Evolutionary conservation across 2,888 invertebrate species (phyloP), one percentile per base, ranked within the genome.

Genomic region (Dione vanillae): DNA sequence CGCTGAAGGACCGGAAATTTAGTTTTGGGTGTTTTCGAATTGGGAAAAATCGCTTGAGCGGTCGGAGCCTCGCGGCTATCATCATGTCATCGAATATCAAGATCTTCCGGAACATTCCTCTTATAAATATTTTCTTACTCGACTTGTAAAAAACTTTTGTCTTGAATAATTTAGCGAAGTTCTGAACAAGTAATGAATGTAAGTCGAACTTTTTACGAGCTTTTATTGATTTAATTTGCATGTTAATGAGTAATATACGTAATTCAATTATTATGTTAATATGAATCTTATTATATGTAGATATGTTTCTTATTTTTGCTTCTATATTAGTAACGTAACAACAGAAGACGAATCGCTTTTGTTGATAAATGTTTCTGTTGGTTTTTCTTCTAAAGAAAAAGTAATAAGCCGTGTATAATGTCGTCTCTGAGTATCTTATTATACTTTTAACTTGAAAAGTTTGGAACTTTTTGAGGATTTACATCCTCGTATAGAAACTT

Each of bases 21-120:
- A 73, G 73, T 73, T 74, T 74, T 54, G 69, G 68, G 68, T 58
- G 66, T 68, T 69, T 70, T 59, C 65, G 70, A 74, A 73, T 73
- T 74, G 74, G 65, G 66, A 73, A 68, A 74, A 68, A 66, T 67
- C 73, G 69, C 58, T 73, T 66, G 54, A 65, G 49, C 64, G 69
- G 47, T 59, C 62, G 65, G 68, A 40, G 65, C 54, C 59, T 51
- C 52, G 71, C 27, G 72, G 61, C 61, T 27, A 27, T 27, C 27
- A 27, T 27, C 27, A 14, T 37, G 1, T 45, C 40, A 35, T 10
- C 12, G 59, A 19, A 51, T 61, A 67, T 59, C 19, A 37, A 47
- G 45, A 66, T 66, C 41, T 61, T 61, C 49, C 59, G 20, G 41
- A 43, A 59, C 20, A 14, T 41, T 41, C 12, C 3, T 20, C 43